Base-by-base conservation (phyloP, 2,888 invertebrate genomes). In the Hipparchia sbordonii region DNA sequence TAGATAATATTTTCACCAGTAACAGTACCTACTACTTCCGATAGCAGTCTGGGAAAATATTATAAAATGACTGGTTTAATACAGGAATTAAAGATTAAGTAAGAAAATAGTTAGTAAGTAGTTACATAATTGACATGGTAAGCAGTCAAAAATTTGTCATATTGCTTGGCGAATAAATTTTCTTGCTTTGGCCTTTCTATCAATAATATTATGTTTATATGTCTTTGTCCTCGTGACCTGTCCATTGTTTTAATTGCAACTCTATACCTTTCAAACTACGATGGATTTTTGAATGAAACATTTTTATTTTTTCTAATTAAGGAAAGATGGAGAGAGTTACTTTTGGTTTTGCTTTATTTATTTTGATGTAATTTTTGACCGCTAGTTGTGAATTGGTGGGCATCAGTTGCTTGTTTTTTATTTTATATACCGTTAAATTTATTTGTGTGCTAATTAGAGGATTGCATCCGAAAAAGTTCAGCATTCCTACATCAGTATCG, bases 201-300 rank as follows among this genome's bases (percentile, higher is more conserved):
- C 33, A 33, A 9, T 23, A 10, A 65, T 33, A 51, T 12, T 33
- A 65, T 7, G 12, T 65, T 65, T 12, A 52, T 5, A 65, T 65
- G 52, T 65, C 65, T 52, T 90, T 90, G 89, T 88, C 61, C 70
- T 70, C 72, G 52, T 74, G 67, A 71, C 62, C 9, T 46, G 51
- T 8, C 45, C 13, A 57, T 67, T 67, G 62, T 60, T 13, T 46
- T 59, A 74, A 60, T 74, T 67, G 72, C 39, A 72, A 72, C 76
- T 75, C 57, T 77, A 71, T 67, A 13, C 7, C 6, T 48, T 33
- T 56, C 57, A 52, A 1, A 13, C 61, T 75, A 74, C 45, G 63
- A 61, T 45, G 61, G 65, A 54, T 51, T 72, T 72, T 75, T 57
- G 60, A 61, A 13, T 74, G 71, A 23, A n/a, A 59, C 9, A 13